These are phyloP conservation scores for Dasyurus viverrinus DNA, from an alignment of 2,113 vertebrate genomes.

Conservation along the genomic window DNA sequence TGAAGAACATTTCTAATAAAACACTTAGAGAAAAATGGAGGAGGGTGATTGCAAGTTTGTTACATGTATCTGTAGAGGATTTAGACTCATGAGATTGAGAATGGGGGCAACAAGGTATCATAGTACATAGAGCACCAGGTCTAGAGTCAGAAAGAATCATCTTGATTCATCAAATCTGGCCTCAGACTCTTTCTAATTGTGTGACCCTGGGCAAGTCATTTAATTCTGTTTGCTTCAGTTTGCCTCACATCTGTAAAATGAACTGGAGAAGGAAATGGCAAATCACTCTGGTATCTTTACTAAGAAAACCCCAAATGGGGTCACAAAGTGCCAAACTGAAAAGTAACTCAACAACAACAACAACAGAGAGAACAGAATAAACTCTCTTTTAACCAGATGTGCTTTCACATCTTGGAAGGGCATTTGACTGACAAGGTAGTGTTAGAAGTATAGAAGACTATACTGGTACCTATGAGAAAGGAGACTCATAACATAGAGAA, in stretches of 20 bases:
- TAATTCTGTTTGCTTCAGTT: background rate
- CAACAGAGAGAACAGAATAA: background rate
- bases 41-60: background rate
- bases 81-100: too few relatives aligned
- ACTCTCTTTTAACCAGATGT: background rate
- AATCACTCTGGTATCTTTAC: background rate
- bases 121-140: background rate
- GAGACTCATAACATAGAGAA: background rate
- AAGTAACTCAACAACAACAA: background rate
- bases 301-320: background rate
- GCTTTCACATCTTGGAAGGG: background rate
- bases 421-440: background rate
- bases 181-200: background rate
- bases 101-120: background rate
- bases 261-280: background rate
- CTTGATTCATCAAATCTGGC: background rate
- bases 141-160: background rate
- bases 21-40: too few relatives aligned
- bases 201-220: background rate
- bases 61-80: too few relatives aligned
- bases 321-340: background rate
- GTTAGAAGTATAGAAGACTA: background rate
- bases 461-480: background rate
- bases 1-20: too few relatives aligned
- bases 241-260: background rate